Conservation (phyloP, 1,140 invertebrate genomes). For the Pygmarrhopalites habei region DNA sequence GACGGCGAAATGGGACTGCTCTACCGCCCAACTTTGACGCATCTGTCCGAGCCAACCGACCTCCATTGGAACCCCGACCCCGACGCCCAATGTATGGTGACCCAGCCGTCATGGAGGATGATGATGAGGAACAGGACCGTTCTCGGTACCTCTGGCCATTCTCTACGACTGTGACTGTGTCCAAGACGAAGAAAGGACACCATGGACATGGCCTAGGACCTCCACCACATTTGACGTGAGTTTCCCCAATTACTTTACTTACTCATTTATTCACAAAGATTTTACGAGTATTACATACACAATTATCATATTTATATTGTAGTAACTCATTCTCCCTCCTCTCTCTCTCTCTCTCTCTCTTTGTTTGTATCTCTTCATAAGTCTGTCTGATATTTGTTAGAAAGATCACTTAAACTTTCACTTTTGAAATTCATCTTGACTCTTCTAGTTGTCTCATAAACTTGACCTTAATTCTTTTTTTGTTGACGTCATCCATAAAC, state of each 20-base stretch:
- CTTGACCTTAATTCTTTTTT: no score
- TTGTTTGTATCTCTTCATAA: background rate
- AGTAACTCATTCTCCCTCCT: background rate
- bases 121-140: constrained; percentile 5
- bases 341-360: background rate
- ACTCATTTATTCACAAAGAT: no score
- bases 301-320: no score
- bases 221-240: constrained; percentile 4
- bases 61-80: constrained; percentile 3
- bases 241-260: background rate
- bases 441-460: no score
- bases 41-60: background rate
- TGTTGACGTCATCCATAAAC: no score
- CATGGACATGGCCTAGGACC: background rate
- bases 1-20: background rate
- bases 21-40: background rate
- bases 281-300: no score
- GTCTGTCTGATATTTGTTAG: no score
- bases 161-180: background rate
- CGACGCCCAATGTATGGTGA: background rate
- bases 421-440: no score
- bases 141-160: constrained; percentile 8
- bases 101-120: constrained; percentile 10
- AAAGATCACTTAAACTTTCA: no score
- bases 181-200: background rate